These are phyloP conservation scores for Chlorospingus semifuscus DNA, from an alignment of 2,797 vertebrate genomes.

Conservation along the genomic window DNA sequence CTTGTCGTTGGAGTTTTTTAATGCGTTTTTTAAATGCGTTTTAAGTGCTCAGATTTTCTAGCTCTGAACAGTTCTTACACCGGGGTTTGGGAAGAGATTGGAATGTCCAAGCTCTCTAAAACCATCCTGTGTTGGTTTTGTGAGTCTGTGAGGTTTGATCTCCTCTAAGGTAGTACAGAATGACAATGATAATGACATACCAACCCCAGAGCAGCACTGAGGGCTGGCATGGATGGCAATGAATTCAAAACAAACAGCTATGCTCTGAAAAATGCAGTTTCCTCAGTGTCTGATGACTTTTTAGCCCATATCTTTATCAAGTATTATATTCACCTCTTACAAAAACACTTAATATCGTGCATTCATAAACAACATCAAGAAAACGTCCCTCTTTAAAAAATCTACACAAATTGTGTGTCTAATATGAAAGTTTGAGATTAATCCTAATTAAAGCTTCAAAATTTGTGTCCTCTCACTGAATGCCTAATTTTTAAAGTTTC, in stretches of 20 bases:
- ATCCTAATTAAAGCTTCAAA: neutral
- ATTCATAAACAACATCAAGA: neutral
- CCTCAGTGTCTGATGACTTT: neutral
- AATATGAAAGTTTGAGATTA: neutral
- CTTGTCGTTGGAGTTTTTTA: neutral
- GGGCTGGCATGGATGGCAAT: fast-evolving
- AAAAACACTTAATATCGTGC: neutral
- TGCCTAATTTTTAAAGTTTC: neutral
- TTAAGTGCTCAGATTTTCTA: neutral
- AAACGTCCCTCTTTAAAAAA: neutral
- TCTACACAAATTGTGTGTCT: neutral
- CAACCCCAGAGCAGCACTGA: neutral
- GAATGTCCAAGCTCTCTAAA: neutral
- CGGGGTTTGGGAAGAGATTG: neutral
- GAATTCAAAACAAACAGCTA: neutral
- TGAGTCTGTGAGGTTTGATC: neutral
- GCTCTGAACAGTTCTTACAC: neutral
- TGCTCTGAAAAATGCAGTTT: neutral
- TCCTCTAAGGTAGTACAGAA: neutral
- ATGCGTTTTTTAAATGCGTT: too few species aligned
- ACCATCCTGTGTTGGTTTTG: neutral
- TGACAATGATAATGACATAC: neutral
- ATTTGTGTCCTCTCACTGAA: neutral
- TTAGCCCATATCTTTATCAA: neutral
- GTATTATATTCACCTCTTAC: constrained; percentile 2